Base-by-base conservation (phyloP, 2,888 invertebrate genomes). In the Elmis aenea region DNA sequence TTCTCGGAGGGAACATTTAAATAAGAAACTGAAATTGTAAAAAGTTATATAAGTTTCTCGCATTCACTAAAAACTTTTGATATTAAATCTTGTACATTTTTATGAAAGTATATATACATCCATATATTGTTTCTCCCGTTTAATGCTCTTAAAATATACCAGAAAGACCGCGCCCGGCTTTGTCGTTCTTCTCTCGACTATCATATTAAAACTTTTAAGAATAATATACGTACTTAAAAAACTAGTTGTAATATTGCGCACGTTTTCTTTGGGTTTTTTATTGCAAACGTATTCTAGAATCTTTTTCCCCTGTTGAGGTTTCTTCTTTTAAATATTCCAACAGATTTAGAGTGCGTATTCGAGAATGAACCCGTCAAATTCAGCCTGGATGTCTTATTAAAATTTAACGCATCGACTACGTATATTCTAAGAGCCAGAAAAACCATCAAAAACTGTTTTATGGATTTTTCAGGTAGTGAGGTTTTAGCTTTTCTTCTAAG, bases 1-100 rank as follows among this genome's bases (percentile, higher is more conserved):
- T 38, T 38, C 42, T 42, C 42, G 42, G 33, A 29, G 42, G 42
- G 38, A 38, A 42, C 38, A 42, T 42, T 42, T 42, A 42, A 42
- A 38, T 34, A 42, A 42, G 38, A 38, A 38, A 42, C 24, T 42
- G 32, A 30, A 38, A 42, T 42, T 42, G 34, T 42, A 42, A 42
- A 42, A 42, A 42, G 42, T 42, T 42, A 42, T 38, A 42, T 42
- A 42, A 38, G 42, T 42, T 42, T 34, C 42, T 34, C 32, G 33
- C 33, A 34, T 12, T 25, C 12, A 31, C 30, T 42, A 31, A 25
- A 42, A 38, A 42, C 37, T 42, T 42, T 42, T 37, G 38, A 38
- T 38, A 42, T 42, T 38, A 42, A 38, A 42, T 38, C 38, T 42
- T n/a, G n/a, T n/a, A n/a, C n/a, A n/a, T n/a, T n/a, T n/a, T n/a